phyloP scores from a whole-genome alignment of 2,797 vertebrate species.

The Pangasius krempfi region DNA sequence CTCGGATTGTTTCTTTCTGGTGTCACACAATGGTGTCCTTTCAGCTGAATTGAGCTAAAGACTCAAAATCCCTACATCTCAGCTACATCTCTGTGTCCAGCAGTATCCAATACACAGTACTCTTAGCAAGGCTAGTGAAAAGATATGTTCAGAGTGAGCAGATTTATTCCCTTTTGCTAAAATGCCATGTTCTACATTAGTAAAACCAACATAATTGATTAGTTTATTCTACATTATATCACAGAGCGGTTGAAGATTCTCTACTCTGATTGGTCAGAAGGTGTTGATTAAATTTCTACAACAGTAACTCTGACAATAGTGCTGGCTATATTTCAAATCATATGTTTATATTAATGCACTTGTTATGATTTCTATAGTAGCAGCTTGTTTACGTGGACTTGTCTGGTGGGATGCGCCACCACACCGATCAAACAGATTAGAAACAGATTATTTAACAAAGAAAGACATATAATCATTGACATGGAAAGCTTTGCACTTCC shows the following conservation, averaged over 20 bases:
- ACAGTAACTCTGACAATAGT: background rate
- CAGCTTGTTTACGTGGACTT: background rate
- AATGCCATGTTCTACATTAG: background rate
- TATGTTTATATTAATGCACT: background rate
- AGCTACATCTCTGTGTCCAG: slow-evolving; percentile 37
- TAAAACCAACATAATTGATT: background rate
- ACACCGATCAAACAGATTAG: background rate
- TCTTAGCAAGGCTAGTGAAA: background rate
- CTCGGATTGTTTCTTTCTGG: slow-evolving; percentile 49
- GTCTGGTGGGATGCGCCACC: background rate
- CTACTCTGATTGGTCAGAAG: background rate
- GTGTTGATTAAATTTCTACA: background rate
- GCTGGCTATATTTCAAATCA: background rate
- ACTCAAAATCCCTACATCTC: background rate
- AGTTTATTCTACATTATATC: background rate
- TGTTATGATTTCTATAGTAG: background rate
- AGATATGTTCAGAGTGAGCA: slow-evolving; percentile 19
- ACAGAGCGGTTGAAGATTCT: background rate
- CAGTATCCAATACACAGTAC: slow-evolving; percentile 28
- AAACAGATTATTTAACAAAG: background rate
- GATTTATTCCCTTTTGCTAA: background rate
- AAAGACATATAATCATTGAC: background rate
- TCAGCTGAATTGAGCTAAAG: slow-evolving; percentile 42
- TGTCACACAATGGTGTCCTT: slow-evolving; percentile 55
- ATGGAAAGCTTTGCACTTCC: background rate